phyloP scores from a whole-genome alignment of 1,140 invertebrate genomes.

The Aphelinus certus region DNA sequence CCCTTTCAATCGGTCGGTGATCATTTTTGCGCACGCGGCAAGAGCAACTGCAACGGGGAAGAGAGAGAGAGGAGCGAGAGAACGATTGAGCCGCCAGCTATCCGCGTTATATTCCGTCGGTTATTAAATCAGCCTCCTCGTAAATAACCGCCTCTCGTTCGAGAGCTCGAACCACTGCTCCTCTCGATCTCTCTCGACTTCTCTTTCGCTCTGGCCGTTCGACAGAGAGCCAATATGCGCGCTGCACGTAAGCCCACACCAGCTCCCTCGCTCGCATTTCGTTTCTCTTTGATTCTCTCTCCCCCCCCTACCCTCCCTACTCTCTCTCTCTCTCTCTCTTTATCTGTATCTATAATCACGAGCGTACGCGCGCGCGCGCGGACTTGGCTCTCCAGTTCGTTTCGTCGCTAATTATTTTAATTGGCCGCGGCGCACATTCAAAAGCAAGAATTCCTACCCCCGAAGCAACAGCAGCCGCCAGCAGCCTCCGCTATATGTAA shows the following conservation, averaged over 20 bases:
- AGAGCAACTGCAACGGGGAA: neutral
- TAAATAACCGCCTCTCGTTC: constrained; percentile 43
- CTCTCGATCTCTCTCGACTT: constrained; percentile 27
- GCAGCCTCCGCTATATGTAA: too few species aligned
- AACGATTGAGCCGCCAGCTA: constrained; percentile 41
- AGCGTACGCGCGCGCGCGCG: constrained; percentile 19
- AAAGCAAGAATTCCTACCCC: constrained; percentile 50
- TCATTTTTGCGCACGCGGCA: constrained; percentile 17
- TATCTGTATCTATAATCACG: constrained; percentile 56
- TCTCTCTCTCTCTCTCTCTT: constrained; percentile 31
- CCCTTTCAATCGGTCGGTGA: constrained; percentile 35
- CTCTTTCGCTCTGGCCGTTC: neutral
- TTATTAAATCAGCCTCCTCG: constrained; percentile 59
- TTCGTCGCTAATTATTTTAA: constrained; percentile 64
- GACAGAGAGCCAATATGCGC: neutral
- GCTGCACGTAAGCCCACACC: neutral
- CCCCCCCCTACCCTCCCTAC: neutral
- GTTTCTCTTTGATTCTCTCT: constrained; percentile 33
- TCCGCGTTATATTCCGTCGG: constrained; percentile 45
- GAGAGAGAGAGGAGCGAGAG: neutral
- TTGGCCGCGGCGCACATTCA: constrained; percentile 60
- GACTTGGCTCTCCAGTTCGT: constrained; percentile 53
- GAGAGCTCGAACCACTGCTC: too few species aligned
- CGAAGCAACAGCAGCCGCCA: neutral
- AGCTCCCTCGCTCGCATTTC: constrained; percentile 42